Percentiles rank a stretch among this genome's conserved stretches.
These are phyloP conservation scores for Typhlichthys subterraneus DNA, from an alignment of 2,797 vertebrate species.

Conservation along the genomic window DNA sequence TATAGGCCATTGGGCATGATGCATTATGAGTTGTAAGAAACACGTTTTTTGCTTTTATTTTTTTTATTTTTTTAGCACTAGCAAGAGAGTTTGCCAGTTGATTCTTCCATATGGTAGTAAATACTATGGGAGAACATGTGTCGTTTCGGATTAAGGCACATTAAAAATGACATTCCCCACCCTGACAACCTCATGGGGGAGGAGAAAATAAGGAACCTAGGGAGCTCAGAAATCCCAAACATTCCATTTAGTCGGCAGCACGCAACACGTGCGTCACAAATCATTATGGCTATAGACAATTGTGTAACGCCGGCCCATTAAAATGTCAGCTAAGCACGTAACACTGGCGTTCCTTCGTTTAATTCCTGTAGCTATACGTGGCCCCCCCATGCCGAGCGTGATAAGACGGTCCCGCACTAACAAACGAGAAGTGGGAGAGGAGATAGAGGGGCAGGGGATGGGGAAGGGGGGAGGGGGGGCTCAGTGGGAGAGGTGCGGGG, in stretches of 20 bases:
- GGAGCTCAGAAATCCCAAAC: not conserved
- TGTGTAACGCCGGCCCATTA: slow-evolving; percentile 24
- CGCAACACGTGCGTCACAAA: too few relatives aligned
- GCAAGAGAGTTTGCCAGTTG: too few relatives aligned
- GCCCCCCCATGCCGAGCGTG: not conserved
- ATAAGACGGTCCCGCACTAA: slow-evolving; percentile 53
- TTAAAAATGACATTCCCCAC: too few relatives aligned
- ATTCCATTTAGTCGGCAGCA: slow-evolving; percentile 13
- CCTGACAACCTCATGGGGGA: too few relatives aligned
- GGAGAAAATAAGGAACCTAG: slow-evolving; percentile 1
- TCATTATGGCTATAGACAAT: slow-evolving; percentile 8
- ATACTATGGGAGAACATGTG: too few relatives aligned
- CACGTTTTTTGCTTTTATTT: not conserved
- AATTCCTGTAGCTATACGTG: too few relatives aligned
- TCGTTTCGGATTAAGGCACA: too few relatives aligned
- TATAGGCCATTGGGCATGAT: too few relatives aligned
- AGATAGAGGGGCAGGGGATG: slow-evolving; percentile 26
- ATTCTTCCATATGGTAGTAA: too few relatives aligned
- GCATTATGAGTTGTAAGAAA: not conserved
- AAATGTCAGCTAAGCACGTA: slow-evolving; percentile 29
- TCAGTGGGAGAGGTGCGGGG: too few relatives aligned
- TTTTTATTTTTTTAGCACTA: too few relatives aligned
- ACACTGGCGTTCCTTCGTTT: not conserved
- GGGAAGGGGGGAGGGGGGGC: not conserved
- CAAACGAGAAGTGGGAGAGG: slow-evolving; percentile 40